phyloP scores from a whole-genome alignment of 35 echinoderm and acorn worm species.

The Hemicentrotus pulcherrimus region DNA sequence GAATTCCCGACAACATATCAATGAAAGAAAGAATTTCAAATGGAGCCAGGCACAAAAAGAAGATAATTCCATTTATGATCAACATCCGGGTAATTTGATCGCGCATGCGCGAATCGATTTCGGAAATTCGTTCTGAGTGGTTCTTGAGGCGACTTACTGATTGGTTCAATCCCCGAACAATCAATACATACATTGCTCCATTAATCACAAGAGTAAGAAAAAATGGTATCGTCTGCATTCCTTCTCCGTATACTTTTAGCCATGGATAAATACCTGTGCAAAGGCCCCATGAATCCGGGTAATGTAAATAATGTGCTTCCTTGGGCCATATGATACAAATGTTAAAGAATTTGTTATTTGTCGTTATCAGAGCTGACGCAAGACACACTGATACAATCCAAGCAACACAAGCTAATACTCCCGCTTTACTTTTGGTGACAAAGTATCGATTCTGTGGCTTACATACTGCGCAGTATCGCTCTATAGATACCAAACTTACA shows the following conservation, averaged over 20 bases:
- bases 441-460: conserved; percentile 58
- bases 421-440: conserved; percentile 44
- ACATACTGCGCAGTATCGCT: conserved; percentile 71
- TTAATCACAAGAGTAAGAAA: conserved; percentile 52
- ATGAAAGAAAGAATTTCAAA: conserved; percentile 70
- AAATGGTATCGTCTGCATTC: conserved; percentile 66
- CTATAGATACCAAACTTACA: conserved; percentile 66
- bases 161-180: conserved; percentile 63
- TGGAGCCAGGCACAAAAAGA: conserved; percentile 78
- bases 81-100: conserved; percentile 79
- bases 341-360: neutral
- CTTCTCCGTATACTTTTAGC: conserved; percentile 37
- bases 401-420: conserved; percentile 10
- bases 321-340: conserved; percentile 20
- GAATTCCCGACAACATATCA: conserved; percentile 38
- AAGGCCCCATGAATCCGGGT: conserved; percentile 25
- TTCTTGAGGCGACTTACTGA: conserved; percentile 46
- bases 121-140: conserved; percentile 40
- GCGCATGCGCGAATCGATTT: conserved; percentile 62
- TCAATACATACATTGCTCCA: conserved; percentile 56
- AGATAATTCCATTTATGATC: conserved; percentile 71
- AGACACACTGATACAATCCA: conserved; percentile 52
- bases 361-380: conserved; percentile 53
- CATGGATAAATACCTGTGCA: neutral
- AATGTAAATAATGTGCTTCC: neutral